A percentile compares a stretch with the other conserved stretches of the same genome.
Evolutionary conservation across 2,113 vertebrate species (phyloP).

Genomic region (Zosterops japonicus): DNA sequence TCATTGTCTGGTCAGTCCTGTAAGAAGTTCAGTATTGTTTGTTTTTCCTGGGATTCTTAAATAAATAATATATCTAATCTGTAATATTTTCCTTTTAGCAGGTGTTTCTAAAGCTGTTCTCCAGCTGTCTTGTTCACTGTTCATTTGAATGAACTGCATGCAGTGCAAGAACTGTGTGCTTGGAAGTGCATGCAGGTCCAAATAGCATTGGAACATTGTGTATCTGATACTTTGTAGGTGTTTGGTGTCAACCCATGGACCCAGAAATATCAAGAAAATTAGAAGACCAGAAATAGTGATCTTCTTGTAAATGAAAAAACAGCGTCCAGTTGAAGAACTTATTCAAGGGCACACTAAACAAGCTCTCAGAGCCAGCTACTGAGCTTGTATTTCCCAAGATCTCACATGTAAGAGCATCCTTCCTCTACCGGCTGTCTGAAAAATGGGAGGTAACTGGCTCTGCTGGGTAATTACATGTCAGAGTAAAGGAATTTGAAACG

Average conservation of each 20-base stretch:
- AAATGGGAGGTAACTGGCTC: neutral
- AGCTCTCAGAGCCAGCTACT: neutral
- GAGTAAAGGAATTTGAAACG: neutral
- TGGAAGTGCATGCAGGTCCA: neutral
- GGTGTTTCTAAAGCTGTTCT: neutral
- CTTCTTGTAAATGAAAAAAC: neutral
- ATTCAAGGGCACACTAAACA: neutral
- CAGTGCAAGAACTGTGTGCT: neutral
- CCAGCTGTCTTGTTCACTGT: neutral
- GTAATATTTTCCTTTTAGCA: neutral
- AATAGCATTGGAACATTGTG: rapidly evolving
- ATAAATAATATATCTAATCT: neutral
- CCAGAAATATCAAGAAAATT: neutral
- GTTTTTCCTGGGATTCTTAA: neutral
- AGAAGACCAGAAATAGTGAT: neutral
- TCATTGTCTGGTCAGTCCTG: neutral
- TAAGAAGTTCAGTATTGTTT: neutral
- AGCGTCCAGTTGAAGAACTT: neutral
- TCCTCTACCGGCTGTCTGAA: neutral
- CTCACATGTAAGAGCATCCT: neutral
- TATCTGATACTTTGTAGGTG: neutral
- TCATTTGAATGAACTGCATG: neutral
- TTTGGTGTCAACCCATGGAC: neutral
- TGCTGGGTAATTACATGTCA: neutral
- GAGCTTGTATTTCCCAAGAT: neutral